Evolutionary conservation across 37 sponge, comb jelly and placozoan genomes (phyloP), one percentile per base, ranked within the genome.

Genomic region (Lycopodina hypogea): DNA sequence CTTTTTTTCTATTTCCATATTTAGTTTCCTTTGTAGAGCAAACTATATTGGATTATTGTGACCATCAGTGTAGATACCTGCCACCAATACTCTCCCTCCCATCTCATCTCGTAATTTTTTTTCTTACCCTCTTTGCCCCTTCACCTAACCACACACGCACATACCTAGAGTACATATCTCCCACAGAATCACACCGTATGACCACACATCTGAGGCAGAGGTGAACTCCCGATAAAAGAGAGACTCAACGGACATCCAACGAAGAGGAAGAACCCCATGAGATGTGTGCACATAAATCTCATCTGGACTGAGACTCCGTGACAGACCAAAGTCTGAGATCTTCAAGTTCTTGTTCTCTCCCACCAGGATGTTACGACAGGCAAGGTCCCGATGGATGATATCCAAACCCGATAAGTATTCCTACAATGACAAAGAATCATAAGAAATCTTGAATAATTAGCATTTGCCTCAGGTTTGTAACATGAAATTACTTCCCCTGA

Each of bases 221-320:
- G 87, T 90, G 80, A 78, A 90, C 18, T 78, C 79, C 33, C 91
- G 71, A 11, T 78, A 58, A n/a, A 59, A 36, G 32, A 90, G 61
- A 15, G 91, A 82, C 75, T 90, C 91, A 19, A 86, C 73, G 48
- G 91, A 78, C 87, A 90, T 90, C 91, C 91, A 90, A 18, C 88
- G 52, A 39, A 82, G 69, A n/a, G 91, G 91, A 7, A 90, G 80
- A 8, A 57, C 63, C 9, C 91, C 87, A 50, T 83, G 79, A 12
- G 79, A 77, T 34, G 79, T 86, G 58, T 59, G 77, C 34, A 86
- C 82, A 57, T 90, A 90, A 23, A 78, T 82, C 66, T 82, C 86
- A 32, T 90, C 83, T 21, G 63, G 40, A 34, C 65, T 55, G 2
- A 87, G 32, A 24, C 45, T 32, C 3, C 91, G 59, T 39, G 91